Percentiles rank a stretch among this genome's conserved stretches.
phyloP scores from a whole-genome alignment of 2,113 vertebrate genomes.

The Dermatemys mawii region DNA sequence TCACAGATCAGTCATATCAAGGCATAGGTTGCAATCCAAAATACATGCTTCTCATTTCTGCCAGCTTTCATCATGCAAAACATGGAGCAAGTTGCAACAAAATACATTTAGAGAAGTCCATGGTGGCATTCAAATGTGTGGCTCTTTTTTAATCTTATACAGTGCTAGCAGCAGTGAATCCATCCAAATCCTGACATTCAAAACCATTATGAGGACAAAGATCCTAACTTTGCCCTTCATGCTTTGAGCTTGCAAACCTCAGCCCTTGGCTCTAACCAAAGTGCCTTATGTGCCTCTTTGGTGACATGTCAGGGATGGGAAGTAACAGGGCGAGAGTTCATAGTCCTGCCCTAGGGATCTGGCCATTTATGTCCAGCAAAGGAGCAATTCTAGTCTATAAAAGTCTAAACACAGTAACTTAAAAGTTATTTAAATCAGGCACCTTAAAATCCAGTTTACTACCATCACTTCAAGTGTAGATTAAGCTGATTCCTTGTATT shows the following conservation, averaged over 20 bases:
- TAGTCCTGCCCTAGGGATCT: not conserved
- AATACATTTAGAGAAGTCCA: not conserved
- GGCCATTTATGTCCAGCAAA: not conserved
- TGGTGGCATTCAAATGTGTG: not conserved
- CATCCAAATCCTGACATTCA: rapidly evolving
- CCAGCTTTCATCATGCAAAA: not conserved
- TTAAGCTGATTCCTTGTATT: not conserved
- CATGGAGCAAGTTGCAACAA: not conserved
- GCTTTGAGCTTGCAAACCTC: not conserved
- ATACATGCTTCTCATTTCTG: not conserved
- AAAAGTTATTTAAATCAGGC: not conserved
- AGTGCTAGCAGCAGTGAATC: not conserved
- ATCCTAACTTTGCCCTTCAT: not conserved
- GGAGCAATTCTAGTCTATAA: not conserved
- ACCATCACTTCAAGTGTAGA: not conserved
- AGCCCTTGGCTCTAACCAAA: not conserved
- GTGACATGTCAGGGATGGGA: not conserved
- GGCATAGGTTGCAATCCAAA: not conserved
- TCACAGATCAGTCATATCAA: not conserved
- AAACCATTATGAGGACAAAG: not conserved
- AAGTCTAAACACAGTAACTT: not conserved
- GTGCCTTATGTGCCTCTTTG: not conserved
- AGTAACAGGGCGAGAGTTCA: not conserved
- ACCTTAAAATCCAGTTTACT: not conserved
- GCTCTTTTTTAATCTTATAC: not conserved